phyloP scores from a whole-genome alignment of 2,797 vertebrate genomes.

The Chaetophractus vellerosus region DNA sequence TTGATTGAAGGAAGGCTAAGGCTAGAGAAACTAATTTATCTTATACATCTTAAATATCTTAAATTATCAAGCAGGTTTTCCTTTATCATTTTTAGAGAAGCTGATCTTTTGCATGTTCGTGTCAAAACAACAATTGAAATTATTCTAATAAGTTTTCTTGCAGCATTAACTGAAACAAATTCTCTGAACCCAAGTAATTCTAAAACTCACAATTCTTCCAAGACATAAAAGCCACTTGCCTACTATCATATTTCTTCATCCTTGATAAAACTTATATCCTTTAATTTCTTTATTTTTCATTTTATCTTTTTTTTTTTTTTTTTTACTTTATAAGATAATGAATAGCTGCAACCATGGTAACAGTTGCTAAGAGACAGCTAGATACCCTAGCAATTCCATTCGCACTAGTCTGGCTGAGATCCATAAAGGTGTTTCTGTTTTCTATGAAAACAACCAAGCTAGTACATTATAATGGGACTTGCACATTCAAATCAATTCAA shows the following conservation, averaged over 20 bases:
- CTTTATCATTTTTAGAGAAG: conserved; percentile 57
- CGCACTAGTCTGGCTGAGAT: background rate
- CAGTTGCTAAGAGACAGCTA: conserved; percentile 44
- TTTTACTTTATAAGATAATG: conserved; percentile 43
- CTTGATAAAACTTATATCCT: conserved; percentile 6
- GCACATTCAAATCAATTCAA: conserved; percentile 53
- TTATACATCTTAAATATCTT: conserved; percentile 49
- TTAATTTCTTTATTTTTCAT: background rate
- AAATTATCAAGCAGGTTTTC: conserved; percentile 59
- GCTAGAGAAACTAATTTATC: background rate
- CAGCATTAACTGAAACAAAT: conserved; percentile 3
- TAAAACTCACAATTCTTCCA: background rate
- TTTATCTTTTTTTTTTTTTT: background rate
- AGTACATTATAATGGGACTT: background rate
- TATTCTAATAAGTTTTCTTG: conserved; percentile 37
- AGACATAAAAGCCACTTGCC: conserved; percentile 23
- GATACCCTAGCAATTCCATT: background rate
- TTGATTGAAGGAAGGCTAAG: conserved; percentile 53
- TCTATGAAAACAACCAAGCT: background rate
- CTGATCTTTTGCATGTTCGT: background rate
- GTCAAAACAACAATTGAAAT: conserved; percentile 11
- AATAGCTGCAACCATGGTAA: conserved; percentile 12
- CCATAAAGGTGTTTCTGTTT: conserved; percentile 53
- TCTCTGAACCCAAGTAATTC: conserved; percentile 28
- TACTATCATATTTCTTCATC: conserved; percentile 18